Conservation (phyloP, 2,113 vertebrate species). For the Nicator chloris region DNA sequence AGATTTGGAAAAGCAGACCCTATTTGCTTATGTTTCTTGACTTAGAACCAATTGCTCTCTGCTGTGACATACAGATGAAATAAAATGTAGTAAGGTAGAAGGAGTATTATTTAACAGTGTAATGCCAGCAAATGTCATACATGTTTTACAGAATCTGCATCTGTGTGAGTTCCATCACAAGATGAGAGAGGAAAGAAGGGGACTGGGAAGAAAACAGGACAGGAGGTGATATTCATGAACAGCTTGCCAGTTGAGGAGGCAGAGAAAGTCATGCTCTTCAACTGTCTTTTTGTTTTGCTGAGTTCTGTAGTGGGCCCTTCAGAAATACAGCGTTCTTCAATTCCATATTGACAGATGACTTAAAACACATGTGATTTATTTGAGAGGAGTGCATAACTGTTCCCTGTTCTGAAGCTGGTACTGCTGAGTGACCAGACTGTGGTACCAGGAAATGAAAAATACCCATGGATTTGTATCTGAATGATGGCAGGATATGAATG, state of each 20-base stretch:
- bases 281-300: background rate
- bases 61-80: background rate
- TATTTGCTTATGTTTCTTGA: background rate
- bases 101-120: background rate
- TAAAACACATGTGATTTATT: background rate
- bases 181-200: background rate
- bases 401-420: background rate
- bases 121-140: background rate
- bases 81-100: background rate
- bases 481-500: background rate
- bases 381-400: background rate
- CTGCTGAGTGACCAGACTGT: background rate
- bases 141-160: background rate
- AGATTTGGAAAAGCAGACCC: background rate
- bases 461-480: background rate
- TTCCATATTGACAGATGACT: background rate
- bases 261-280: background rate
- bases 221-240: background rate
- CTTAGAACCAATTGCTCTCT: background rate
- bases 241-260: background rate
- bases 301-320: background rate
- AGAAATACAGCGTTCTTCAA: background rate
- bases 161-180: background rate
- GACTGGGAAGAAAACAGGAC: background rate
- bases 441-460: background rate